These are phyloP conservation scores for Pseudomyrmex cubaensis DNA, from an alignment of 1,140 invertebrate species.

Conservation along the genomic window DNA sequence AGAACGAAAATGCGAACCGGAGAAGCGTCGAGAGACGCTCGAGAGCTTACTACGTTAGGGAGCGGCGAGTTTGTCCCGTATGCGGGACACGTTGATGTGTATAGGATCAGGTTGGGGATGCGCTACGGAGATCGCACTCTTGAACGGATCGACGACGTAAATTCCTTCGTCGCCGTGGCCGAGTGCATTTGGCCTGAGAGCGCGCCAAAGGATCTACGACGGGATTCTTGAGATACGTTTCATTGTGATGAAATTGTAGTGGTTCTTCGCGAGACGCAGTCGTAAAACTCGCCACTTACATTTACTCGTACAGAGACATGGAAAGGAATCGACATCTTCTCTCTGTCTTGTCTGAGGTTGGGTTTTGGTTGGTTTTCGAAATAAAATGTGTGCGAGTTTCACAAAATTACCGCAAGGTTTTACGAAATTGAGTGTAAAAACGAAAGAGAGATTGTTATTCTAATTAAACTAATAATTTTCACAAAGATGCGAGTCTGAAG, in stretches of 20 bases:
- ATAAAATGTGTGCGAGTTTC: too few species aligned
- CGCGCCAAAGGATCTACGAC: not conserved
- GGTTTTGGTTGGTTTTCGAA: too few species aligned
- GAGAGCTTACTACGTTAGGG: constrained; percentile 4
- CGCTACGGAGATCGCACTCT: constrained; percentile 15
- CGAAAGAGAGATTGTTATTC: too few species aligned
- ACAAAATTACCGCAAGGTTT: too few species aligned
- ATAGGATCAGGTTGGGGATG: constrained; percentile 29
- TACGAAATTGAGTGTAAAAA: too few species aligned
- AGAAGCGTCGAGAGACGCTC: constrained; percentile 2
- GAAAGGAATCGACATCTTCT: too few species aligned
- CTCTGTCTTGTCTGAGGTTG: too few species aligned
- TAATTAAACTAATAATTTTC: too few species aligned
- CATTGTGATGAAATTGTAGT: constrained; percentile 34
- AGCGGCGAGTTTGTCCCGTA: not conserved
- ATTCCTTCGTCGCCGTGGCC: constrained; percentile 32
- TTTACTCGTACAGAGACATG: not conserved
- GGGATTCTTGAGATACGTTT: constrained; percentile 22
- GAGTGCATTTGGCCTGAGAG: constrained; percentile 24
- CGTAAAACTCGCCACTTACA: not conserved
- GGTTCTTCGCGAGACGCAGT: not conserved
- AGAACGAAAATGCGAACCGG: constrained; percentile 12
- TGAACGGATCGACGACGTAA: constrained; percentile 45
- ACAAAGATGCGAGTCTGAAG: not conserved
- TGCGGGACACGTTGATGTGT: constrained; percentile 33